A percentile compares a stretch with the other conserved stretches of the same genome.
These are phyloP conservation scores for Scyliorhinus canicula DNA, from an alignment of 2,797 vertebrate species.

Conservation along the genomic window DNA sequence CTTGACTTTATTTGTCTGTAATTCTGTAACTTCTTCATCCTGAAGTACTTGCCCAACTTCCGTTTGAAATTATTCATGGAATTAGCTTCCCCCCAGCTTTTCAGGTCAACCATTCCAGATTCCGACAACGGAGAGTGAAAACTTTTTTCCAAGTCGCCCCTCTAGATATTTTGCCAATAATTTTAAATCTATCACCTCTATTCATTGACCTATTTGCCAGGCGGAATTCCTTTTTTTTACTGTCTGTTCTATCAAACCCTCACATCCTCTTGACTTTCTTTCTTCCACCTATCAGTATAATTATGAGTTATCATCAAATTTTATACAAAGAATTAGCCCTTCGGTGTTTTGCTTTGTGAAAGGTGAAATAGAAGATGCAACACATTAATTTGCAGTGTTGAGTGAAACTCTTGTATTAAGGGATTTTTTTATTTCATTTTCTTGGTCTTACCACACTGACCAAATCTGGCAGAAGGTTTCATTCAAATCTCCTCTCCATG, in stretches of 20 bases:
- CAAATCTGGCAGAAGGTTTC: background rate
- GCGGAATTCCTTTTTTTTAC: background rate
- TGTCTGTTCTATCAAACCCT: background rate
- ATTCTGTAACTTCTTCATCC: background rate
- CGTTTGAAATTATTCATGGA: background rate
- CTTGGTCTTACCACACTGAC: background rate
- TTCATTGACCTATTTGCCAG: too few relatives aligned
- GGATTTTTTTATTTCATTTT: background rate
- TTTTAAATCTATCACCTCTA: background rate
- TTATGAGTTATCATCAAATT: background rate
- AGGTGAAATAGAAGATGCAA: background rate
- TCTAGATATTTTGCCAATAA: background rate
- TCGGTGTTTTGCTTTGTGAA: background rate
- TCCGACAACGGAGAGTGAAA: background rate
- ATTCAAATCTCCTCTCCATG: background rate
- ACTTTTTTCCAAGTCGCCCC: background rate
- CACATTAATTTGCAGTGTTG: background rate
- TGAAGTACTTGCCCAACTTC: background rate
- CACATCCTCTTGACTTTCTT: background rate
- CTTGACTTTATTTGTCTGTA: background rate
- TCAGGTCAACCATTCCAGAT: background rate
- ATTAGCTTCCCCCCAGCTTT: background rate
- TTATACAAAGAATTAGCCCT: background rate
- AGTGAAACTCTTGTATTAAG: background rate
- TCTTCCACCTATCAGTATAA: background rate